phyloP scores from a whole-genome alignment of 2,113 vertebrate genomes.

The Plecturocebus donacophilus region DNA sequence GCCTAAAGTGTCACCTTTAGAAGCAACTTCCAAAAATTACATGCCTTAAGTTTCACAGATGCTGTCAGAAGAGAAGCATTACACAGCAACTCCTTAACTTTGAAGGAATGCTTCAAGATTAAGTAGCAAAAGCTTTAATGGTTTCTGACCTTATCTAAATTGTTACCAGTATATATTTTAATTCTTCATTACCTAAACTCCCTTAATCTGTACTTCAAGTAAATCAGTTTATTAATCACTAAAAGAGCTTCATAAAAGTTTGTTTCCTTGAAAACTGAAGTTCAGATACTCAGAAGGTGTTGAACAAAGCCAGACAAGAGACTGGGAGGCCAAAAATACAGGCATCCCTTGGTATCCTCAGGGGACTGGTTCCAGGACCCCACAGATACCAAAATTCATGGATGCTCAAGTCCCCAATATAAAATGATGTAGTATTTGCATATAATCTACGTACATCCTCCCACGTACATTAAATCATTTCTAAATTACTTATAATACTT shows the following conservation, averaged over 20 bases:
- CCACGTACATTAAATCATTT: background rate
- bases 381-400: background rate
- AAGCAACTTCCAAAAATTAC: constrained; percentile 45
- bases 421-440: background rate
- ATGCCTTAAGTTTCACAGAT: background rate
- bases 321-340: background rate
- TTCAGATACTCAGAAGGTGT: constrained; percentile 12
- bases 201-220: constrained; percentile 18
- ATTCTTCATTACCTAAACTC: background rate
- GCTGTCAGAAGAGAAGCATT: background rate
- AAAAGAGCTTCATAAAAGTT: background rate
- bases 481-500: background rate
- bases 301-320: background rate
- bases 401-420: background rate
- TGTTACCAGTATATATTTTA: constrained; percentile 18
- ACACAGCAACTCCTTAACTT: background rate
- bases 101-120: background rate
- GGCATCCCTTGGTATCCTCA: background rate
- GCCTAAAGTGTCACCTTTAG: constrained; percentile 37
- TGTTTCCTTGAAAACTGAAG: background rate
- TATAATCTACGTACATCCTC: background rate
- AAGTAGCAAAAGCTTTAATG: constrained; percentile 10
- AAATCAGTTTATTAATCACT: constrained; percentile 17
- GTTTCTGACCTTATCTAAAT: constrained; percentile 42
- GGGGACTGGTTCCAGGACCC: background rate